Conservation (phyloP, 2,797 vertebrate genomes). For the Distichodus sexfasciatus region DNA sequence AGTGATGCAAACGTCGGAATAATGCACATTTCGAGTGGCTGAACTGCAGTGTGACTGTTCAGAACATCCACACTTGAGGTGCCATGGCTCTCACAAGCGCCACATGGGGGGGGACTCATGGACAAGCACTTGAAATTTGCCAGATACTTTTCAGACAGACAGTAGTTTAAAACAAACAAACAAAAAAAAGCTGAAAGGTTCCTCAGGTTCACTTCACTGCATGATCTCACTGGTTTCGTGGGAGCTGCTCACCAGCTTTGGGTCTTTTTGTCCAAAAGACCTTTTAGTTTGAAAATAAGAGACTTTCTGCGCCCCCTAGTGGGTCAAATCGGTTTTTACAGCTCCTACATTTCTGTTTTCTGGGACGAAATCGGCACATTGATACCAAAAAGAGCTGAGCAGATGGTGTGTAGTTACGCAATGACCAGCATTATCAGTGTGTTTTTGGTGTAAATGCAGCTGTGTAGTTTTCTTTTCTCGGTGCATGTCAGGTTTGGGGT, state of each 20-base stretch:
- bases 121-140: constrained; percentile 5
- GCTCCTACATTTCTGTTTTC: neutral
- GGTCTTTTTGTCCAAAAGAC: neutral
- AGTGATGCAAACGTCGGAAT: constrained; percentile 1
- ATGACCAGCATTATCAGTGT: constrained; percentile 21
- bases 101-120: neutral
- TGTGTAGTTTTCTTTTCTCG: neutral
- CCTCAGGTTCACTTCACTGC: neutral
- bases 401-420: neutral
- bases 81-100: constrained; percentile 37
- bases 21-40: too few relatives aligned
- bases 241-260: constrained; percentile 22
- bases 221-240: neutral
- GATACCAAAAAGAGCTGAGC: constrained; percentile 31
- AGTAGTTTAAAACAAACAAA: too few relatives aligned
- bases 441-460: neutral
- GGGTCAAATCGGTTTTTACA: neutral
- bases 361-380: neutral
- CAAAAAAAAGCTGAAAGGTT: too few relatives aligned
- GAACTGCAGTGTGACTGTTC: constrained; percentile 24
- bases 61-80: constrained; percentile 41
- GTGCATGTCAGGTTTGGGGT: neutral
- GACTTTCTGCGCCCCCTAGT: neutral
- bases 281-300: neutral
- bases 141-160: neutral